phyloP scores from a whole-genome alignment of 2,797 vertebrate species.

The Sebastes paucispinis region DNA sequence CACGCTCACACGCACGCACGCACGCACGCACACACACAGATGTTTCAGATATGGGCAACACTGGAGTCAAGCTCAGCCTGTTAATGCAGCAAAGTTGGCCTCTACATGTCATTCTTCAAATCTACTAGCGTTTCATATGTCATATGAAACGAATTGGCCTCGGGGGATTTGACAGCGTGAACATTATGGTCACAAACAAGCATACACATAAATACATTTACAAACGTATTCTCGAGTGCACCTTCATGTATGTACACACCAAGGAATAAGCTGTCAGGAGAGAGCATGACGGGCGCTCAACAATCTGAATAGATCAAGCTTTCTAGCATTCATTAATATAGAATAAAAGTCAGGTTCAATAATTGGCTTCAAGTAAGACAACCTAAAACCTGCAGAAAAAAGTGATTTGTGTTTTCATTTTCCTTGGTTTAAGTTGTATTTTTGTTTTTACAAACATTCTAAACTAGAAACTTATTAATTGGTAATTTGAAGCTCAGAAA shows the following conservation, averaged over 20 bases:
- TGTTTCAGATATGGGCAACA: constrained; percentile 6
- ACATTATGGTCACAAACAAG: not conserved
- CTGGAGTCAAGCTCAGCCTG: constrained; percentile 9
- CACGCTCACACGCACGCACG: not conserved
- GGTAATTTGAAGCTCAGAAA: not conserved
- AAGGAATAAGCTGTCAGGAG: not conserved
- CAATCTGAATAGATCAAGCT: not conserved
- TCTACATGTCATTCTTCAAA: constrained; percentile 9
- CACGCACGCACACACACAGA: not conserved
- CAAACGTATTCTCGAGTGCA: not conserved
- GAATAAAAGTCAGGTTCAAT: not conserved
- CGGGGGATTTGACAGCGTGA: not conserved
- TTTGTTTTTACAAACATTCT: not conserved
- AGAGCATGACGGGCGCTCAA: not conserved
- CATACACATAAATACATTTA: not conserved
- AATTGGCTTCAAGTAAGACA: not conserved
- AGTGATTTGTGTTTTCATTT: no score
- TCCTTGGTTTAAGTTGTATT: not conserved
- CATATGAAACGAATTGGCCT: not conserved
- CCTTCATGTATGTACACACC: not conserved
- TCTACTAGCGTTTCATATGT: not conserved
- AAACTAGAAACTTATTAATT: not conserved
- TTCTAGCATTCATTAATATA: not conserved
- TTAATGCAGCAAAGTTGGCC: not conserved
- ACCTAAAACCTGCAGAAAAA: not conserved